Conservation (phyloP, 2,113 vertebrate species). For the Barnardius zonarius region DNA sequence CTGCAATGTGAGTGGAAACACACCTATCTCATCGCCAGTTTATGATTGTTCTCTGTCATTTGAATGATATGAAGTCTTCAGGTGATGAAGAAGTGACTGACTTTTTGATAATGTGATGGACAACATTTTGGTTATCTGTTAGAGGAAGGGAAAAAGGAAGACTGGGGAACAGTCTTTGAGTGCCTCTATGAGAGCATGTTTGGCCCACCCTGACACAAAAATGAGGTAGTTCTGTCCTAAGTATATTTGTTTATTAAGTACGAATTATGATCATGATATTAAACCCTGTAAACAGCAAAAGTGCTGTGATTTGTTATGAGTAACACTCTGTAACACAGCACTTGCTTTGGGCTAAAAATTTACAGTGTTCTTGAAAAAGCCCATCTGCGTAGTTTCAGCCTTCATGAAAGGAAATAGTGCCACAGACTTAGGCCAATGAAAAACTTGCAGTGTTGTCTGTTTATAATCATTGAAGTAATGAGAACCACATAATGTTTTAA, state of each 20-base stretch:
- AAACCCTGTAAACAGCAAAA: not conserved
- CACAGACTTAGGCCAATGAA: not conserved
- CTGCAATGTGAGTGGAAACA: not conserved
- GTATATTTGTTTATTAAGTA: not conserved
- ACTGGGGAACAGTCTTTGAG: not conserved
- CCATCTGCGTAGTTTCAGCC: not conserved
- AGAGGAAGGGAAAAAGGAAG: not conserved
- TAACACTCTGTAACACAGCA: not conserved
- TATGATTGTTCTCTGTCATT: not conserved
- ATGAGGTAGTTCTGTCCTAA: not conserved
- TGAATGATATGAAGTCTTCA: not conserved
- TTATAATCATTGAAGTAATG: not conserved
- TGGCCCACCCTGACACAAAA: not conserved
- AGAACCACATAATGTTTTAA: not conserved
- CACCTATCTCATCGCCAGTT: not conserved
- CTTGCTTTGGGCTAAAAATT: slow-evolving; percentile 25
- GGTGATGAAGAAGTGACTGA: not conserved
- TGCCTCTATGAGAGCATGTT: not conserved
- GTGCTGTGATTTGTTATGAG: not conserved
- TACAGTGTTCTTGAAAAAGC: not conserved
- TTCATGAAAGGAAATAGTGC: slow-evolving; percentile 2
- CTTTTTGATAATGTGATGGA: not conserved
- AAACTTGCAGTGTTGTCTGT: not conserved
- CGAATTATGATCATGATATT: not conserved
- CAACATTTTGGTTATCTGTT: not conserved